Percentiles rank a stretch among this genome's conserved stretches.
phyloP scores from a whole-genome alignment of 53 echinoderm and acorn worm genomes.

The Echinometra lucunter region DNA sequence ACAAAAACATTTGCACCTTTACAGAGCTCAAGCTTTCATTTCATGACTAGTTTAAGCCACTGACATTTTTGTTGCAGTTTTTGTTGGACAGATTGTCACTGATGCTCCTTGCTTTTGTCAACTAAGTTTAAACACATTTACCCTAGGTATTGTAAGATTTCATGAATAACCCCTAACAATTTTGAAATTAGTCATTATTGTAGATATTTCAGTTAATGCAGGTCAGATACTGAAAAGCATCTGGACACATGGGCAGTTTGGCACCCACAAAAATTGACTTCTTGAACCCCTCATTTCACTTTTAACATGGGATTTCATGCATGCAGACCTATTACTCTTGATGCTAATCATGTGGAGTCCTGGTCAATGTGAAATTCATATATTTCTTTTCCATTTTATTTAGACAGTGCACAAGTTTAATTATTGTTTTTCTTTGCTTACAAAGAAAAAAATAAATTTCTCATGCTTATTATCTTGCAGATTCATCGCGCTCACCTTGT shows the following conservation, averaged over 20 bases:
- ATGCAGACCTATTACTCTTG: too few species aligned
- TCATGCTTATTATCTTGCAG: neutral
- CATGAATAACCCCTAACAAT: neutral
- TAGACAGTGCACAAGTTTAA: neutral
- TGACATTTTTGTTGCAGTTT: neutral
- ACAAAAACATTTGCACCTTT: too few species aligned
- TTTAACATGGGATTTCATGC: too few species aligned
- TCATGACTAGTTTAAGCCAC: too few species aligned
- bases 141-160: neutral
- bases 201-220: neutral
- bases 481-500: slow-evolving; percentile 82
- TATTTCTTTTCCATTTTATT: too few species aligned
- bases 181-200: neutral
- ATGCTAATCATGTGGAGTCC: too few species aligned
- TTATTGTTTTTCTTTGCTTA: neutral
- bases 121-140: neutral
- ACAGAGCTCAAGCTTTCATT: too few species aligned
- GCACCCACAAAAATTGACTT: too few species aligned
- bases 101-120: neutral
- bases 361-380: too few species aligned
- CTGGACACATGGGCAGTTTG: too few species aligned
- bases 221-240: too few species aligned
- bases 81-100: neutral
- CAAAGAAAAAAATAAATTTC: neutral
- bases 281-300: too few species aligned